These are phyloP conservation scores for Antennarius striatus DNA, from an alignment of 2,113 vertebrate genomes.

Conservation along the genomic window DNA sequence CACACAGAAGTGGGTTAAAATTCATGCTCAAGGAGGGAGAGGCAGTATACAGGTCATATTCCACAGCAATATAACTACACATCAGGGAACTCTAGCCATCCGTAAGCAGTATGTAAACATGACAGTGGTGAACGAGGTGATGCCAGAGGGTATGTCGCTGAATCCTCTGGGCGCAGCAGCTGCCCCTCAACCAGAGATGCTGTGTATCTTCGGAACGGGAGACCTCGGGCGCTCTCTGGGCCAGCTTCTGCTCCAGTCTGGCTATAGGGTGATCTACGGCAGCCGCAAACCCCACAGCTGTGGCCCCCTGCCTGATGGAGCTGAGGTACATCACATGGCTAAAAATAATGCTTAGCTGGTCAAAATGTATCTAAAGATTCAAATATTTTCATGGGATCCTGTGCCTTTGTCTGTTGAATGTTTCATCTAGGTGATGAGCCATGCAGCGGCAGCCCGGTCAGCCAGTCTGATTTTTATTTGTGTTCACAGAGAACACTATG, in stretches of 20 bases:
- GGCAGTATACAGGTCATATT: slow-evolving; percentile 35
- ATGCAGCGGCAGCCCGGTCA: slow-evolving; percentile 79
- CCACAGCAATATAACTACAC: slow-evolving; percentile 31
- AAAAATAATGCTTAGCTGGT: not conserved
- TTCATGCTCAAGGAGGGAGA: slow-evolving; percentile 19
- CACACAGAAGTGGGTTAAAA: not conserved
- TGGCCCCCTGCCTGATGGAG: slow-evolving; percentile 59
- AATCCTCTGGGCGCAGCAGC: slow-evolving; percentile 9
- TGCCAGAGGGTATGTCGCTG: slow-evolving; percentile 4
- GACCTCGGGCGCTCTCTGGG: slow-evolving; percentile 66
- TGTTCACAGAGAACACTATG: slow-evolving; percentile 87
- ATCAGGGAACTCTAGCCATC: not conserved
- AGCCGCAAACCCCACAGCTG: slow-evolving; percentile 69
- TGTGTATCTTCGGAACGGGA: slow-evolving; percentile 68
- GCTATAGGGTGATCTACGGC: slow-evolving; percentile 66
- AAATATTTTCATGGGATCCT: not conserved
- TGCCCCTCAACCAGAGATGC: slow-evolving; percentile 30
- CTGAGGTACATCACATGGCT: slow-evolving; percentile 55
- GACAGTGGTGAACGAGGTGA: slow-evolving; percentile 26
- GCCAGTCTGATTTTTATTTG: slow-evolving; percentile 84
- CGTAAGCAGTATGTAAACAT: slow-evolving; percentile 24
- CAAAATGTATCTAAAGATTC: not conserved
- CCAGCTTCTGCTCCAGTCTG: slow-evolving; percentile 60
- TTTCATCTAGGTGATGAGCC: slow-evolving; percentile 75
- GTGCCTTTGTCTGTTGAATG: not conserved